A percentile compares a stretch with the other conserved stretches of the same genome.
phyloP scores from a whole-genome alignment of 2,797 vertebrate genomes.

The Onychomys torridus region DNA sequence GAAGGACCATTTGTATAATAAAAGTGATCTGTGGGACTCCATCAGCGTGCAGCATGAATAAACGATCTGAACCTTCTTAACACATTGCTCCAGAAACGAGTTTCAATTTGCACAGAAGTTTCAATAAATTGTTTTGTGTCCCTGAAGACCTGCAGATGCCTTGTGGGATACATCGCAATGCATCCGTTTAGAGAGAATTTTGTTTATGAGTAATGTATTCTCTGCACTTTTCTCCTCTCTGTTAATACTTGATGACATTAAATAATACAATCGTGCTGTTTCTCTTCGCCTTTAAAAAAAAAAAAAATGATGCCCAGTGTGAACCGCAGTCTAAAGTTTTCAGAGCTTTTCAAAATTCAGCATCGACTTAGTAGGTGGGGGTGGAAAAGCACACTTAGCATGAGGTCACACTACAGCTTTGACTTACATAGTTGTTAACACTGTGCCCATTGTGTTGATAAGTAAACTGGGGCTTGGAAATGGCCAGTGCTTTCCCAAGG shows the following conservation, averaged over 20 bases:
- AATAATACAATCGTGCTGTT: slow-evolving; percentile 14
- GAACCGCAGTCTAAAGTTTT: slow-evolving; percentile 25
- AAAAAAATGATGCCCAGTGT: background rate
- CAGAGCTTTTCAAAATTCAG: slow-evolving; percentile 41
- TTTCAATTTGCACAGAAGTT: slow-evolving; percentile 71
- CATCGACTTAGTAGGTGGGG: background rate
- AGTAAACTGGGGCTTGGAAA: background rate
- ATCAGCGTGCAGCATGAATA: slow-evolving; percentile 57
- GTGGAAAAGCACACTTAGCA: slow-evolving; percentile 27
- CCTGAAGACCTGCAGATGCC: slow-evolving; percentile 58
- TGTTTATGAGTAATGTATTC: slow-evolving; percentile 54
- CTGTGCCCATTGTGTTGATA: slow-evolving; percentile 12
- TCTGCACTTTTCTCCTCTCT: slow-evolving; percentile 31
- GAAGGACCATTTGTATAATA: slow-evolving; percentile 72
- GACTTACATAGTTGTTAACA: background rate
- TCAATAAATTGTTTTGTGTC: slow-evolving; percentile 78
- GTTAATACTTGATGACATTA: slow-evolving; percentile 54
- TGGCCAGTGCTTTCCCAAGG: background rate
- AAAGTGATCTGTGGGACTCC: slow-evolving; percentile 67
- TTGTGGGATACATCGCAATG: slow-evolving; percentile 51
- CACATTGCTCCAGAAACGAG: slow-evolving; percentile 63
- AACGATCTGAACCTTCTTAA: slow-evolving; percentile 71
- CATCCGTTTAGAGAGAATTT: slow-evolving; percentile 66
- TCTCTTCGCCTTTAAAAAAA: slow-evolving; percentile 21
- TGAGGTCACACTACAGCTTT: background rate